Evolutionary conservation across 2,113 vertebrate species (phyloP).

Genomic region (Triplophysa rosa): DNA sequence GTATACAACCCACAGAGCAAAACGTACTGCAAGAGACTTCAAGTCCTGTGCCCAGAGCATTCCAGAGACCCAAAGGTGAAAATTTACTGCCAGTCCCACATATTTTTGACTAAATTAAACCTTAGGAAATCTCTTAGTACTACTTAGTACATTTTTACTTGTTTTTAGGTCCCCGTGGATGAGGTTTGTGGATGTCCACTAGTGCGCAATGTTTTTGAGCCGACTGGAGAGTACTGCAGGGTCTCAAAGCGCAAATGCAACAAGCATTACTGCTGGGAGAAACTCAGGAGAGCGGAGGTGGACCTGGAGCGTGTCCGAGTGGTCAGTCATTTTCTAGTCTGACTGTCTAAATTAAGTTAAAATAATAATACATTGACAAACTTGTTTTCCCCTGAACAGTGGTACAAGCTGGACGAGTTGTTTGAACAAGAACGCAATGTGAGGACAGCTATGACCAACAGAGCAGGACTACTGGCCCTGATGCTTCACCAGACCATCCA

Average conservation of each 20-base stretch:
- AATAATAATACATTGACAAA: neutral
- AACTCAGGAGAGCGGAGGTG: slow-evolving; percentile 88
- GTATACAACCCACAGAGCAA: slow-evolving; percentile 94
- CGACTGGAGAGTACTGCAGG: slow-evolving; percentile 86
- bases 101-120: neutral
- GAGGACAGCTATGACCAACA: slow-evolving; percentile 91
- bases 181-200: slow-evolving; percentile 92
- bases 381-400: slow-evolving; percentile 66
- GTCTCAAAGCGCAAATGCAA: slow-evolving; percentile 90
- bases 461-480: slow-evolving; percentile 87
- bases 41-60: slow-evolving; percentile 92
- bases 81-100: neutral
- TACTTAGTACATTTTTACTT: neutral
- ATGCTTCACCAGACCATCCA: slow-evolving; percentile 95
- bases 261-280: slow-evolving; percentile 94
- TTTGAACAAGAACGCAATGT: slow-evolving; percentile 94
- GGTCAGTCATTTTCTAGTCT: slow-evolving; percentile 66
- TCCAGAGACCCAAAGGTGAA: slow-evolving; percentile 91
- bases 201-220: slow-evolving; percentile 88
- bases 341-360: neutral
- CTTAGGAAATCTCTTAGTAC: neutral
- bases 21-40: slow-evolving; percentile 91
- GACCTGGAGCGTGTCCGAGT: slow-evolving; percentile 89
- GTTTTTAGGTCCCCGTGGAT: slow-evolving; percentile 78
- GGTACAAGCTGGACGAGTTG: slow-evolving; percentile 93